Evolutionary conservation across 2,888 invertebrate genomes (phyloP).

Genomic region (Cistogaster globosa): DNA sequence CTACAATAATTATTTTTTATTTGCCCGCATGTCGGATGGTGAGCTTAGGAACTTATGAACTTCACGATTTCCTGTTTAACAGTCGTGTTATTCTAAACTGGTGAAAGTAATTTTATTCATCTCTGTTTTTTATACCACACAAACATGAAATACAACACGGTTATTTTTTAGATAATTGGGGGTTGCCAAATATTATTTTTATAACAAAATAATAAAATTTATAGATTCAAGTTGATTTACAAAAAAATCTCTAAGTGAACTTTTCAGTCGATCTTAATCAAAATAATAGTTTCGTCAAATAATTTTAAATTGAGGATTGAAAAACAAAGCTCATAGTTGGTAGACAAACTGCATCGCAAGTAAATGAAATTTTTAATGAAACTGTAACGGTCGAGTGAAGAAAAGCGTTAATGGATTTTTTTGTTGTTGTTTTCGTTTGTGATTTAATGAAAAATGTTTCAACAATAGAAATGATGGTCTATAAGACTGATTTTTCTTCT

Average conservation of each 20-base stretch:
- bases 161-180: too few relatives aligned
- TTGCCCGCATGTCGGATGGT: too few relatives aligned
- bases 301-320: conserved; percentile 42
- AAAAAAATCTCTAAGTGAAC: not conserved
- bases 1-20: too few relatives aligned
- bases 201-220: too few relatives aligned
- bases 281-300: not conserved
- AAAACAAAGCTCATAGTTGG: conserved; percentile 22
- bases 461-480: conserved; percentile 31
- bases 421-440: conserved; percentile 22
- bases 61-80: too few relatives aligned
- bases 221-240: too few relatives aligned
- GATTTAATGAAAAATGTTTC: conserved; percentile 46
- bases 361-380: conserved; percentile 41
- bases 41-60: too few relatives aligned
- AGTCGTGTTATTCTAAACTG: too few relatives aligned
- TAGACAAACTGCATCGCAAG: conserved; percentile 59
- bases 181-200: too few relatives aligned
- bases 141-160: too few relatives aligned
- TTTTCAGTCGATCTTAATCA: conserved; percentile 1
- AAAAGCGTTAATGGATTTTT: conserved; percentile 47
- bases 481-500: conserved; percentile 54
- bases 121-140: too few relatives aligned
- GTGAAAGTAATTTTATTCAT: too few relatives aligned
- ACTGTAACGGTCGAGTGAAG: conserved; percentile 64